Evolutionary conservation across 2,888 invertebrate genomes (phyloP), one percentile per base, ranked within the genome.

Genomic region (Geotrupes spiniger): DNA sequence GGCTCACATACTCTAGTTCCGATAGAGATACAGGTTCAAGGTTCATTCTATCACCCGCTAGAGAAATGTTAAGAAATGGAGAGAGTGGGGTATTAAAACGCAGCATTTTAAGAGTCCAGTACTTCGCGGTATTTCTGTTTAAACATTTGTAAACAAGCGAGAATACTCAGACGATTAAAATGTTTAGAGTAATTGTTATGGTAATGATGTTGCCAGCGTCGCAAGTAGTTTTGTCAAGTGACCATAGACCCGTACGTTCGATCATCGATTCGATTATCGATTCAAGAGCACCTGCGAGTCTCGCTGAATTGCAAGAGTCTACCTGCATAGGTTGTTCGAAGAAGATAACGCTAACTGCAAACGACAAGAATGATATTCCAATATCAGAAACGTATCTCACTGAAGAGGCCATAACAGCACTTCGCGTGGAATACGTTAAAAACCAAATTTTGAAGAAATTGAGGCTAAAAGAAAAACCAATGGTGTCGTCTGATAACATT

Each of bases 371-470:
- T 17, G 40, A 48, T 16, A 46, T 49, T 10, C 56, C 41, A 16
- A 52, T 49, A 47, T 31, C 48, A 5, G 54, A 54, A 36, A 53
- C 58, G 11, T 63, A 62, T 49, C 60, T 62, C 10, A 62, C 64
- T 12, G 63, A 65, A 10, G 83, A 83, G 37, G 76, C 78, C 33
- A 80, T 84, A 59, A 85, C 83, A 0, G 82, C 82, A 26, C 76
- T 87, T 27, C 75, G 91, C 53, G 83, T 91, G 52, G 89, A 90
- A 70, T 87, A 86, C 61, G 88, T 90, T 38, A 91, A 91, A 71
- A 84, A 87, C 68, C 89, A 90, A 74, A 92, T 92, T 21, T 68
- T 92, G 61, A 87, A 85, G 73, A 91, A 90, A 71, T 65, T 92
- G 45, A 73, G 90, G 54, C 71, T 92, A 45, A 86, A 84, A 46